These are phyloP conservation scores for Spilogale gracilis DNA, from an alignment of 2,113 vertebrate genomes.

Conservation along the genomic window DNA sequence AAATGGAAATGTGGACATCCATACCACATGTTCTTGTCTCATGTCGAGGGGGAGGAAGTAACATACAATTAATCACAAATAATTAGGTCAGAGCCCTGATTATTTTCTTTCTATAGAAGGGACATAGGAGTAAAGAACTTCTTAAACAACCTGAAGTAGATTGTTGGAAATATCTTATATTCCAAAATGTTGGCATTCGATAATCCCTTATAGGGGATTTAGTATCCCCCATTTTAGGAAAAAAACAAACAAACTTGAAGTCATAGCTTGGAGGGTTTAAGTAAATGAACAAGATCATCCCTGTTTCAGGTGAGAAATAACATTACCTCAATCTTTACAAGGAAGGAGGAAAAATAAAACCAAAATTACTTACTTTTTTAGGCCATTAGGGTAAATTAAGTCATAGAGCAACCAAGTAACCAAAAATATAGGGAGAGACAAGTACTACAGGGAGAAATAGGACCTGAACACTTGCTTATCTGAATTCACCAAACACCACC, in stretches of 20 bases:
- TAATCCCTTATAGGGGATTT: neutral
- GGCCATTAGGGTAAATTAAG: neutral
- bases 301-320: neutral
- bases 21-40: neutral
- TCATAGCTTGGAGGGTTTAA: neutral
- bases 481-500: neutral
- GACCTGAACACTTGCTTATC: no score
- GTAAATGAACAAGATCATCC: neutral
- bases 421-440: neutral
- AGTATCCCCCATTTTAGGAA: neutral
- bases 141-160: neutral
- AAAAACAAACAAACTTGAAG: neutral
- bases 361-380: neutral
- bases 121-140: neutral
- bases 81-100: neutral
- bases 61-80: slow-evolving; percentile 5
- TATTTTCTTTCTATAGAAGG: neutral
- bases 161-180: neutral
- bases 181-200: neutral
- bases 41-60: neutral
- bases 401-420: neutral
- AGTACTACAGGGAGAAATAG: neutral
- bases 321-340: neutral
- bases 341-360: no score
- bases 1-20: neutral